Evolutionary conservation across 1,140 invertebrate genomes (phyloP).

Genomic region (Drosophila equinoxialis): DNA sequence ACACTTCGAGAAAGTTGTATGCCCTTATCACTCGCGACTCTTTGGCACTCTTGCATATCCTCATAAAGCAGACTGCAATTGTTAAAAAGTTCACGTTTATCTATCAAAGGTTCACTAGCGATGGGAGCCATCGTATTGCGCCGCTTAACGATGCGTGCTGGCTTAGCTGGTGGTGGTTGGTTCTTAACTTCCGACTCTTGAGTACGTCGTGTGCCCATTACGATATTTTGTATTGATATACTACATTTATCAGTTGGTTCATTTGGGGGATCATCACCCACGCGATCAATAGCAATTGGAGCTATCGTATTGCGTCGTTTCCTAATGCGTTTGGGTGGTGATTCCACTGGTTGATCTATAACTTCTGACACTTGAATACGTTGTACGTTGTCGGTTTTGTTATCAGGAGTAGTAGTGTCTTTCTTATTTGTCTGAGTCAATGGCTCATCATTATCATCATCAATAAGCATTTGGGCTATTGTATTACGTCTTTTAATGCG

Average conservation of each 20-base stretch:
- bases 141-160: neutral
- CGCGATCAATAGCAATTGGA: too few relatives aligned
- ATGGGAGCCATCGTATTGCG: neutral
- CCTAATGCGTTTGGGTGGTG: too few relatives aligned
- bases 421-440: conserved; percentile 31
- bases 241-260: conserved; percentile 57
- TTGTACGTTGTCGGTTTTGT: conserved; percentile 66
- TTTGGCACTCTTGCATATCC: conserved; percentile 12
- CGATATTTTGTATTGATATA: conserved; percentile 73
- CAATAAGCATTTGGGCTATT: conserved; percentile 51
- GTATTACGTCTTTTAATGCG: conserved; percentile 55
- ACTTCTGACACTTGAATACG: conserved; percentile 38
- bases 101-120: neutral
- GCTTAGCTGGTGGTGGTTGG: neutral
- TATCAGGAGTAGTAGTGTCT: conserved; percentile 67
- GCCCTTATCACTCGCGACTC: neutral
- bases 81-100: neutral
- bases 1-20: conserved; percentile 13
- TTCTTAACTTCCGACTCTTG: conserved; percentile 25
- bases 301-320: too few relatives aligned
- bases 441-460: conserved; percentile 46
- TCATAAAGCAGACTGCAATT: neutral
- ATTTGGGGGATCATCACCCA: conserved; percentile 14
- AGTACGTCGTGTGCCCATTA: conserved; percentile 63
- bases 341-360: neutral